A percentile compares a stretch with the other conserved stretches of the same genome.
phyloP scores from a whole-genome alignment of 2,113 vertebrate species.

The Blennius ocellaris region DNA sequence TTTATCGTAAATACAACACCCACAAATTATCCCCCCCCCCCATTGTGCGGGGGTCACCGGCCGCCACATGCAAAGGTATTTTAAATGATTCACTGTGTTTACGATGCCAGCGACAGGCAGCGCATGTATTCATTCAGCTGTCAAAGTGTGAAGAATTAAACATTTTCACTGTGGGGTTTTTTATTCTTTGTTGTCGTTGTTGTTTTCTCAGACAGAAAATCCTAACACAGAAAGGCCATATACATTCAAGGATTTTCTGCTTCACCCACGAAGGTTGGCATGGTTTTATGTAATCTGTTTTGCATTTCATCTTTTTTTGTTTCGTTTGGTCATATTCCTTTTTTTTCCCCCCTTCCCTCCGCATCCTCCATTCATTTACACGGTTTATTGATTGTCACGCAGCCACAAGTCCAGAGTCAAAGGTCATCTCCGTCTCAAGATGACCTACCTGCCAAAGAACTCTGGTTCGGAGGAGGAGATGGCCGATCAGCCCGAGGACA shows the following conservation, averaged over 20 bases:
- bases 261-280: slow-evolving; percentile 95
- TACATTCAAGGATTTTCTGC: slow-evolving; percentile 98
- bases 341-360: too few relatives aligned
- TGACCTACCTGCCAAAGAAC: slow-evolving; percentile 96
- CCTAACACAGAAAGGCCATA: slow-evolving; percentile 93
- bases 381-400: slow-evolving; percentile 40
- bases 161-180: slow-evolving; percentile 13
- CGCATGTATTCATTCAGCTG: slow-evolving; percentile 12
- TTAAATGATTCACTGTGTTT: slow-evolving; percentile 25
- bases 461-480: slow-evolving; percentile 88
- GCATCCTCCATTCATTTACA: neutral
- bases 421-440: slow-evolving; percentile 96
- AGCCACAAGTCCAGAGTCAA: slow-evolving; percentile 97
- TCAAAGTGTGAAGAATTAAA: slow-evolving; percentile 19
- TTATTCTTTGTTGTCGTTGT: slow-evolving; percentile 32
- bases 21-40: slow-evolving; percentile 27
- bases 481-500: slow-evolving; percentile 88
- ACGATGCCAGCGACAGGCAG: neutral
- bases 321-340: too few relatives aligned
- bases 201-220: slow-evolving; percentile 94
- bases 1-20: slow-evolving; percentile 68
- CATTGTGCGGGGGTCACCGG: slow-evolving; percentile 14
- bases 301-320: slow-evolving; percentile 42
- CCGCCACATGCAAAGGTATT: slow-evolving; percentile 28
- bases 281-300: slow-evolving; percentile 38